Evolutionary conservation across 2,888 invertebrate species (phyloP).

Genomic region (Ceramica pisi): DNA sequence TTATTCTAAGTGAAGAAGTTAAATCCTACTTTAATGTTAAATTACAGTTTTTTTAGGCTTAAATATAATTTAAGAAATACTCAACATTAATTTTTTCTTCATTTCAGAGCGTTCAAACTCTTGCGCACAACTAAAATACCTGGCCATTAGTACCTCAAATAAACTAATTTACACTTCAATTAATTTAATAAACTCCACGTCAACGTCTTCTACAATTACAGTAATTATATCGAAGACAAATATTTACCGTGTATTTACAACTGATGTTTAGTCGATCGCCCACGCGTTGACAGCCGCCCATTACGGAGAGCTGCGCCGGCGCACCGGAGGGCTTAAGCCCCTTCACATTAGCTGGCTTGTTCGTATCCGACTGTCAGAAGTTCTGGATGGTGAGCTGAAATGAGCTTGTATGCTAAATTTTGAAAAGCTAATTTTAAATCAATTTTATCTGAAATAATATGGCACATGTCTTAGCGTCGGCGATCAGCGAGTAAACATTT

Average conservation of each 20-base stretch:
- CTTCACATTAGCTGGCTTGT: constrained; percentile 70
- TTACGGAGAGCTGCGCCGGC: constrained; percentile 73
- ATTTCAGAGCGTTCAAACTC: constrained; percentile 4
- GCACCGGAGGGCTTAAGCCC: constrained; percentile 76
- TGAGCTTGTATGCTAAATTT: not conserved
- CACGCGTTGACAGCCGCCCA: constrained; percentile 85
- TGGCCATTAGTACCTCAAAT: constrained; percentile 56
- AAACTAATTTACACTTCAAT: constrained; percentile 59
- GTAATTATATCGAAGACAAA: constrained; percentile 88
- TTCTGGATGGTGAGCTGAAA: constrained; percentile 19
- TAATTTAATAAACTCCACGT: constrained; percentile 59
- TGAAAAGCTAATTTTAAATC: not conserved
- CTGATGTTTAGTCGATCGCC: constrained; percentile 84
- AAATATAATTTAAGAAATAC: too few relatives aligned
- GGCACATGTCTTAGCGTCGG: too few relatives aligned
- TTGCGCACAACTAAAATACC: constrained; percentile 16
- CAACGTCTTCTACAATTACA: constrained; percentile 74
- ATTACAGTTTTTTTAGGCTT: too few relatives aligned
- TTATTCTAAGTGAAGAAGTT: too few relatives aligned
- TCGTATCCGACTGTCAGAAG: constrained; percentile 57
- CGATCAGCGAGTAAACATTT: too few relatives aligned
- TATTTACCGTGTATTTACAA: constrained; percentile 86
- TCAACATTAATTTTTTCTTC: not conserved
- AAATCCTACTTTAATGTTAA: too few relatives aligned
- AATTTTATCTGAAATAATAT: too few relatives aligned